A percentile compares a stretch with the other conserved stretches of the same genome.
phyloP scores from a whole-genome alignment of 2,113 vertebrate species.

The Oplegnathus fasciatus region DNA sequence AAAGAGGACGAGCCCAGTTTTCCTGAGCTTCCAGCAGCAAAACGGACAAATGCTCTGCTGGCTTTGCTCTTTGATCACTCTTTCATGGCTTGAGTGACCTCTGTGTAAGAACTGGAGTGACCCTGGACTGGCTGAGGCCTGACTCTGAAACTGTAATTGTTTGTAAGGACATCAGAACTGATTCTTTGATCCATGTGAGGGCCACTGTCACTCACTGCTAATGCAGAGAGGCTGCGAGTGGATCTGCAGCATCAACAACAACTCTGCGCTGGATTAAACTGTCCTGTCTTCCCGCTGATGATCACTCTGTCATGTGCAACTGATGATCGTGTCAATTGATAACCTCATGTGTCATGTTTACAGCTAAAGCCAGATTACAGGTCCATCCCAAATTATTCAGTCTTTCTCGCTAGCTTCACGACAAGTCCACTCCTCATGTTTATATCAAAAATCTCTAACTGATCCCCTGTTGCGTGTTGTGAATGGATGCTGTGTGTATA shows the following conservation, averaged over 20 bases:
- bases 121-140: conserved; percentile 14
- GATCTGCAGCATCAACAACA: conserved; percentile 30
- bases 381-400: neutral
- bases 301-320: neutral
- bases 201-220: conserved; percentile 30
- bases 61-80: conserved; percentile 40
- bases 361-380: neutral
- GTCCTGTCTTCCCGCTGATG: neutral
- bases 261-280: neutral
- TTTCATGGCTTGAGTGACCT: conserved; percentile 32
- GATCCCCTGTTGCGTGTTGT: neutral
- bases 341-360: neutral
- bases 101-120: conserved; percentile 31
- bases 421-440: neutral
- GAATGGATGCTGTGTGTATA: neutral
- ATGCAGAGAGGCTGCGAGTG: conserved; percentile 27
- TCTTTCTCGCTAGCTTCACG: neutral
- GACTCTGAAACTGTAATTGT: conserved; percentile 46
- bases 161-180: conserved; percentile 34
- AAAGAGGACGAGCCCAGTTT: conserved; percentile 8
- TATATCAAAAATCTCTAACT: neutral
- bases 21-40: conserved; percentile 13
- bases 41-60: conserved; percentile 21
- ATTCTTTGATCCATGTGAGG: conserved; percentile 58
- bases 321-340: neutral